Conservation (phyloP, 2,797 vertebrate species). For the Cygnus olor region DNA sequence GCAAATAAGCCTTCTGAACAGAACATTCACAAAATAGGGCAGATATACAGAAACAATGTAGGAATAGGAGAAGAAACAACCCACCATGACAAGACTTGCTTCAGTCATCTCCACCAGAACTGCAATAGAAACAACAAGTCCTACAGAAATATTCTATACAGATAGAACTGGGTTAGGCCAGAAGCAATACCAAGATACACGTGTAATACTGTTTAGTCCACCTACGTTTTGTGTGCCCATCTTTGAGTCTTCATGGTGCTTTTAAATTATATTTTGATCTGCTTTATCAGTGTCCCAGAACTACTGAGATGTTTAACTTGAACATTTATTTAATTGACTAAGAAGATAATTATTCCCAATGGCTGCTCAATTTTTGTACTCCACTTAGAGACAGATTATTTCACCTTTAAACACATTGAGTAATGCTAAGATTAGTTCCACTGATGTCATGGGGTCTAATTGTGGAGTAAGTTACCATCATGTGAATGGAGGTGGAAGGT, state of each 20-base stretch:
- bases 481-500: not conserved
- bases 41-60: not conserved
- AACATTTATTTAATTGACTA: not conserved
- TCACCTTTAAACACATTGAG: not conserved
- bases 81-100: not conserved
- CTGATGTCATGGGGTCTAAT: not conserved
- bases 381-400: conserved; percentile 23
- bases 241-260: not conserved
- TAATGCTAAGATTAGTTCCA: conserved; percentile 26
- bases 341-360: not conserved
- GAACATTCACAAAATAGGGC: not conserved
- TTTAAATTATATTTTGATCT: not conserved
- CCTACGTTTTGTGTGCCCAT: not conserved
- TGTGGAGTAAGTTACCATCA: not conserved
- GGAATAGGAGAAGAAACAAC: not conserved
- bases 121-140: not conserved
- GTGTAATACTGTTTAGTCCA: not conserved
- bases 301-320: not conserved
- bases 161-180: not conserved
- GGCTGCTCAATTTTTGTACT: not conserved
- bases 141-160: not conserved
- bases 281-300: not conserved
- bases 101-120: not conserved
- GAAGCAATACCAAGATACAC: not conserved
- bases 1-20: not conserved